phyloP scores from a whole-genome alignment of 2,113 vertebrate species.

The Ptilorrhoa leucosticta region DNA sequence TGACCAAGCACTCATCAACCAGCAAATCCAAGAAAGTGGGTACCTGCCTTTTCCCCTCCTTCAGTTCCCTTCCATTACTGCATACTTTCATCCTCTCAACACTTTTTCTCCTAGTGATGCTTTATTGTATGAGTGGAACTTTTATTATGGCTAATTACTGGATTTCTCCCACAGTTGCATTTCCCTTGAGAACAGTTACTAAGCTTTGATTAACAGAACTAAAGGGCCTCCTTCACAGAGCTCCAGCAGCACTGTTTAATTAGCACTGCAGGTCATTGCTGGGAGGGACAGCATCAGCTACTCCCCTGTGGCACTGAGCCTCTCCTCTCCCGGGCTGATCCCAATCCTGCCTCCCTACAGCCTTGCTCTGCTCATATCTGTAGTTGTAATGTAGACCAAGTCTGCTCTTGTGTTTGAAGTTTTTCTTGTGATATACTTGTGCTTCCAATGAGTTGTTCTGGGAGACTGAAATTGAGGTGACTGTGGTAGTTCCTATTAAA shows the following conservation, averaged over 20 bases:
- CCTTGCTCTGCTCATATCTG: not conserved
- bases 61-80: not conserved
- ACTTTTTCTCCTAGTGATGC: not conserved
- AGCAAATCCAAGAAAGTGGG: conserved; percentile 83
- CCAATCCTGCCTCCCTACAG: not conserved
- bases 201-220: not conserved
- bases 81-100: not conserved
- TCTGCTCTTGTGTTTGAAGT: not conserved
- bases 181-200: not conserved
- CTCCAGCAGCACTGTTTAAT: not conserved
- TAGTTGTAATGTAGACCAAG: not conserved
- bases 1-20: conserved; percentile 76
- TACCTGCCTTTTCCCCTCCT: not conserved
- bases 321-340: not conserved
- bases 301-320: not conserved
- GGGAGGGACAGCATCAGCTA: not conserved
- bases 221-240: not conserved
- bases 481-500: not conserved
- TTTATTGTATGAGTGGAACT: not conserved
- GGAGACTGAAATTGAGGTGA: not conserved
- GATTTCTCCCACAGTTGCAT: not conserved
- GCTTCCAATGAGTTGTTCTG: not conserved
- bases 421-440: not conserved
- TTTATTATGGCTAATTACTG: not conserved
- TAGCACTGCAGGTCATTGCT: not conserved